A percentile compares a stretch with the other conserved stretches of the same genome.
Conservation (phyloP, 1,140 invertebrate species). For the Sitobion miscanthi region DNA sequence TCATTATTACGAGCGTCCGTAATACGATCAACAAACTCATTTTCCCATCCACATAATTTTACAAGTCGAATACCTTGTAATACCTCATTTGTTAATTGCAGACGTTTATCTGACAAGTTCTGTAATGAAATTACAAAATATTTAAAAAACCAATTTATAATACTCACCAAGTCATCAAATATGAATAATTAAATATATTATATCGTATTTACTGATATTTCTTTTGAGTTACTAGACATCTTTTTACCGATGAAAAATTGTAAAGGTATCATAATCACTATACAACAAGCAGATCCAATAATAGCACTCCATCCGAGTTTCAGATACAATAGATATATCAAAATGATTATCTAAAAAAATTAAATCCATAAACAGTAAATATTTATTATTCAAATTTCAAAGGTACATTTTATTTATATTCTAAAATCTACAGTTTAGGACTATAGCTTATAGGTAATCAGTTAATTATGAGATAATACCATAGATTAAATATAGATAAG, state of each 20-base stretch:
- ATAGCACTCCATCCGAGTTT: conserved; percentile 81
- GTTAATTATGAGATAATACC: not conserved
- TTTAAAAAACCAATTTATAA: not conserved
- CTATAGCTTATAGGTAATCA: not conserved
- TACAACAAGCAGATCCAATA: conserved; percentile 75
- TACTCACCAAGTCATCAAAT: too few species aligned
- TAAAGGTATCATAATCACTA: conserved; percentile 73
- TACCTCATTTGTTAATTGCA: conserved; percentile 79
- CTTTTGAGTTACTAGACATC: conserved; percentile 74
- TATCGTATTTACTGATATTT: conserved; percentile 56
- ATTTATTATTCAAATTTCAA: not conserved
- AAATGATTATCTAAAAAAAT: conserved; percentile 70
- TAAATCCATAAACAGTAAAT: not conserved
- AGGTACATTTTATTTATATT: not conserved
- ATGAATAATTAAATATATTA: too few species aligned
- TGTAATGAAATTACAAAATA: conserved; percentile 59
- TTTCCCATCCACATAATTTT: conserved; percentile 84
- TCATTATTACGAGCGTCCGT: conserved; percentile 72
- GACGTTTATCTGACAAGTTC: conserved; percentile 76
- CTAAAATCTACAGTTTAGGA: too few species aligned
- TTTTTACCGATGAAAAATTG: conserved; percentile 76
- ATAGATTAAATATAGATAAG: too few species aligned
- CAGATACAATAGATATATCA: conserved; percentile 76
- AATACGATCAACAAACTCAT: conserved; percentile 74
- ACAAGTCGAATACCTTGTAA: conserved; percentile 82